Evolutionary conservation across 2,888 invertebrate genomes (phyloP).

Genomic region (Drosophila gaucha): DNA sequence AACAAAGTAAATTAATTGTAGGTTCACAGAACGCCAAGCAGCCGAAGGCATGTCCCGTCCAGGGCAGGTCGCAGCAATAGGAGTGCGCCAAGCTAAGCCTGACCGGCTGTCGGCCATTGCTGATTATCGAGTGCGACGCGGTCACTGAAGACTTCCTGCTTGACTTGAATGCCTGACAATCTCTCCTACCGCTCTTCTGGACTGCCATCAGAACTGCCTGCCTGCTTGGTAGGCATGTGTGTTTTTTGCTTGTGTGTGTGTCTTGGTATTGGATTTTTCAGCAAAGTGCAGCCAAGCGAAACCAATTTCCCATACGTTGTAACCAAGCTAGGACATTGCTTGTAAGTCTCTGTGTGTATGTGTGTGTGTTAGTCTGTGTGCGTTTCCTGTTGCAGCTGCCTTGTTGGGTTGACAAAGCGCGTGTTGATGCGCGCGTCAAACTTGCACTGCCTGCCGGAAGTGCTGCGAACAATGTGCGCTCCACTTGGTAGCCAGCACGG

Average conservation of each 20-base stretch:
- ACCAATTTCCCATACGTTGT: conserved; percentile 77
- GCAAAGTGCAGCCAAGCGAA: conserved; percentile 75
- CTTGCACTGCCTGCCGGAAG: conserved; percentile 77
- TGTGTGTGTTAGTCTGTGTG: conserved; percentile 35
- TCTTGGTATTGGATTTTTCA: conserved; percentile 65
- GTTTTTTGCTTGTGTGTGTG: conserved; percentile 10
- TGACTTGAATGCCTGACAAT: conserved; percentile 47
- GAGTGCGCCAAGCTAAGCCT: conserved; percentile 41
- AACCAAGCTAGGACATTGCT: conserved; percentile 39
- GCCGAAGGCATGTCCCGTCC: conserved; percentile 20
- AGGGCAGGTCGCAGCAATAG: conserved; percentile 22
- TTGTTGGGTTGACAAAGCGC: conserved; percentile 72
- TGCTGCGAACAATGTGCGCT: conserved; percentile 55
- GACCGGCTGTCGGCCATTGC: conserved; percentile 48
- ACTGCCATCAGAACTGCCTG: not conserved
- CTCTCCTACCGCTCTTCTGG: not conserved
- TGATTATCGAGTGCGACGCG: conserved; percentile 79
- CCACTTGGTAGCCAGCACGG: conserved; percentile 11
- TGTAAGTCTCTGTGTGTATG: conserved; percentile 17
- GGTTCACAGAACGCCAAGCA: conserved; percentile 72
- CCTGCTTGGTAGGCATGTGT: not conserved
- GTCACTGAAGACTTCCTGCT: conserved; percentile 79
- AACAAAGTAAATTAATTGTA: conserved; percentile 83
- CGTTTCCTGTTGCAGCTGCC: conserved; percentile 70
- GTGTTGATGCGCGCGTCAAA: conserved; percentile 81